phyloP scores from a whole-genome alignment of 2,888 invertebrate species.

The Parnassius orleans region DNA sequence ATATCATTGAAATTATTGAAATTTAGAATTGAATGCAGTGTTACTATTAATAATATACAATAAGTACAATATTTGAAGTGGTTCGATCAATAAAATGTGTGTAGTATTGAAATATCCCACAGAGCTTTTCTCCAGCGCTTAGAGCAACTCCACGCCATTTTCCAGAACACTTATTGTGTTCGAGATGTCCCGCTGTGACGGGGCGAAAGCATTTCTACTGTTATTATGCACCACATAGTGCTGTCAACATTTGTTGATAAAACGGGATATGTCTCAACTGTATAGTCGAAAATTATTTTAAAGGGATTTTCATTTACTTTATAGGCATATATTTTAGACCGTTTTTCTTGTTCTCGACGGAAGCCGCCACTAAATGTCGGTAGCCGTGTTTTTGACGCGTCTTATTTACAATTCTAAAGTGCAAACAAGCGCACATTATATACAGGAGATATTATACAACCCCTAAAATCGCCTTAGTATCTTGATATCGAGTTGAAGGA shows the following conservation, averaged over 20 bases:
- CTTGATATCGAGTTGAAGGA: no score
- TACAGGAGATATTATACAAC: no score
- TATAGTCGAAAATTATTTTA: no score
- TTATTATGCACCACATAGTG: background rate
- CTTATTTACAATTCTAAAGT: no score
- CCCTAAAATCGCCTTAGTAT: no score
- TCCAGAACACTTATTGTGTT: conserved; percentile 12
- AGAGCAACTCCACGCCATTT: conserved; percentile 6
- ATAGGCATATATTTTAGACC: no score
- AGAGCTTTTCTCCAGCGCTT: conserved; percentile 3
- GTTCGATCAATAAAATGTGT: conserved; percentile 2
- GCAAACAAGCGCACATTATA: no score
- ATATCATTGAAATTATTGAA: background rate
- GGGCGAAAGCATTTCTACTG: conserved; percentile 12
- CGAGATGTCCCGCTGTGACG: conserved; percentile 12
- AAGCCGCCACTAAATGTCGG: no score
- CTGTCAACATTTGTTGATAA: conserved; percentile 7
- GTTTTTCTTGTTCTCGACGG: no score
- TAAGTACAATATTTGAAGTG: conserved; percentile 5
- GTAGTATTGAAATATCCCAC: conserved; percentile 9
- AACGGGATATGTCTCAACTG: no score
- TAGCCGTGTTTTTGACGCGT: no score
- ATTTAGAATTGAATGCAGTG: background rate
- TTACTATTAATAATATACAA: background rate
- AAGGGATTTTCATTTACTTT: no score